These are phyloP conservation scores for Nasua narica DNA, from an alignment of 2,797 vertebrate species.

Conservation along the genomic window DNA sequence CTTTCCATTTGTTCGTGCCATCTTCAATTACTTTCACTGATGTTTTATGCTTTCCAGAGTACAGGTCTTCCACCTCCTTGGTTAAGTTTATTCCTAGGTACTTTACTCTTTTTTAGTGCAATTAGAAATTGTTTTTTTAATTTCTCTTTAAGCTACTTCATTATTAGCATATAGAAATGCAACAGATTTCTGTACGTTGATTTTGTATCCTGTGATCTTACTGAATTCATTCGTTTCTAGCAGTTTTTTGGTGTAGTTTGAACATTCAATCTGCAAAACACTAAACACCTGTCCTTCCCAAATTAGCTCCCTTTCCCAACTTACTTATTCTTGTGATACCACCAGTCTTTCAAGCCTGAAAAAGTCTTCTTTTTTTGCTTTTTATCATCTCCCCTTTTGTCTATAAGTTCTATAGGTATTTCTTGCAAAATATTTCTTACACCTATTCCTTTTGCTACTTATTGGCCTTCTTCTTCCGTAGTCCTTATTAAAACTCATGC, in stretches of 20 bases:
- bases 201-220: not conserved
- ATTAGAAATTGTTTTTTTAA: not conserved
- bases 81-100: not conserved
- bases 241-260: not conserved
- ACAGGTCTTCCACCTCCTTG: not conserved
- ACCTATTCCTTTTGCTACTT: not conserved
- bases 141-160: not conserved
- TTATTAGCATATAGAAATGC: not conserved
- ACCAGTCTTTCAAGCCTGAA: not conserved
- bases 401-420: not conserved
- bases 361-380: not conserved
- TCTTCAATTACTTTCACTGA: not conserved
- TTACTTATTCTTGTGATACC: not conserved
- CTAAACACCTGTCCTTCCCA: not conserved
- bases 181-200: not conserved
- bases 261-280: not conserved
- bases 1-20: not conserved
- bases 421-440: not conserved
- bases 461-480: not conserved
- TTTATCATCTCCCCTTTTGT: not conserved
- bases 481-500: not conserved
- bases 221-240: not conserved
- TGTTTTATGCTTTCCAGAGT: not conserved
- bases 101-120: not conserved
- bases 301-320: not conserved